These are phyloP conservation scores for Triplophysa siluroides DNA, from an alignment of 2,113 vertebrate genomes.

Conservation along the genomic window DNA sequence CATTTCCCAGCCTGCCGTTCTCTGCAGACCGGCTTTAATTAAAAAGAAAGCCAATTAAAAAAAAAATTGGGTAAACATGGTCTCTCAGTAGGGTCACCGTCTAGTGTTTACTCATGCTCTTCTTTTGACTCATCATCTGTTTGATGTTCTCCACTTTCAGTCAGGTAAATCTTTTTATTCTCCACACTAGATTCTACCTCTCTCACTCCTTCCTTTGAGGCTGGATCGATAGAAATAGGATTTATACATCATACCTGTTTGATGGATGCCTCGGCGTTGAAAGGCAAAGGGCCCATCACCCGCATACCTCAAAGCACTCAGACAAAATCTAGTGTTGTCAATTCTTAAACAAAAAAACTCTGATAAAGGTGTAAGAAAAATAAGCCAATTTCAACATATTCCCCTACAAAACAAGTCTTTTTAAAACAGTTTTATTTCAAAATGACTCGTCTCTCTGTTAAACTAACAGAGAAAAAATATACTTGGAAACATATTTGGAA, in stretches of 20 bases:
- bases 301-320: neutral
- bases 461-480: too few relatives aligned
- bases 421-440: too few relatives aligned
- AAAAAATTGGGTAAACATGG: slow-evolving; percentile 4
- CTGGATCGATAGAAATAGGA: slow-evolving; percentile 42
- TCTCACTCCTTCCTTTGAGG: neutral
- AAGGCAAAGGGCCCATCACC: slow-evolving; percentile 23
- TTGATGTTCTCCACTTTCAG: slow-evolving; percentile 12
- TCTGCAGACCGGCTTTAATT: slow-evolving; percentile 40
- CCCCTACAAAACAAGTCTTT: too few relatives aligned
- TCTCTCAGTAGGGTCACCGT: slow-evolving; percentile 25
- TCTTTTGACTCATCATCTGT: slow-evolving; percentile 12
- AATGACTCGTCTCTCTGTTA: too few relatives aligned
- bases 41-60: slow-evolving; percentile 38
- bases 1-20: slow-evolving; percentile 4
- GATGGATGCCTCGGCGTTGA: slow-evolving; percentile 28
- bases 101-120: neutral
- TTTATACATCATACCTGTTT: slow-evolving; percentile 39
- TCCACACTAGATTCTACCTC: neutral
- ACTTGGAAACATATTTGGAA: too few relatives aligned
- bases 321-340: too few relatives aligned
- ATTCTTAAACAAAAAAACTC: too few relatives aligned
- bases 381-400: too few relatives aligned
- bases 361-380: too few relatives aligned
- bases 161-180: slow-evolving; percentile 1